Percentiles rank a stretch among this genome's conserved stretches.
Evolutionary conservation across 2,888 invertebrate species (phyloP).

Genomic region (Lochmaea capreae): DNA sequence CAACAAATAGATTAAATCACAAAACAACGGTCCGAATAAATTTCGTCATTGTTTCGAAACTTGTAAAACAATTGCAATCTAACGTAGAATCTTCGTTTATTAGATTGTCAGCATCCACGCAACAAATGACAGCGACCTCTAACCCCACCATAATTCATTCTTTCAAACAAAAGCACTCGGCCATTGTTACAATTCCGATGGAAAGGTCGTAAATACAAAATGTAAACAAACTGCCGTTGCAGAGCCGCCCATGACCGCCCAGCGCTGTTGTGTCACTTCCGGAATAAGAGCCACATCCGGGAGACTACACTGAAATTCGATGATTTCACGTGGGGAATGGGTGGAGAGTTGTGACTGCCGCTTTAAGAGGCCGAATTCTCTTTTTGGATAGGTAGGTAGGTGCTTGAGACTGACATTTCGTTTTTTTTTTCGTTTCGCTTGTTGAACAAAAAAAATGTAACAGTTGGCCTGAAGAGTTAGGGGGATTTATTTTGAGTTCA

Average conservation of each 20-base stretch:
- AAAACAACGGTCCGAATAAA: not conserved
- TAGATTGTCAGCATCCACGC: conserved; percentile 16
- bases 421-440: conserved; percentile 20
- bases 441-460: not conserved
- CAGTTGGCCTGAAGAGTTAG: not conserved
- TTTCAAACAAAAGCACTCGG: conserved; percentile 29
- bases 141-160: conserved; percentile 36
- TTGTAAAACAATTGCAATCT: conserved; percentile 10
- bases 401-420: conserved; percentile 18
- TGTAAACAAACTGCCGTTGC: conserved; percentile 40
- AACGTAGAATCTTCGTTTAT: conserved; percentile 20
- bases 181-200: conserved; percentile 38
- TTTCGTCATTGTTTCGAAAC: conserved; percentile 3
- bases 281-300: conserved; percentile 41
- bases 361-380: conserved; percentile 7
- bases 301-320: conserved; percentile 30
- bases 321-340: conserved; percentile 37
- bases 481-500: not conserved
- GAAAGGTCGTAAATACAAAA: conserved; percentile 35
- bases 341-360: conserved; percentile 39
- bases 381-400: conserved; percentile 14
- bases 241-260: conserved; percentile 43
- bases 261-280: conserved; percentile 41
- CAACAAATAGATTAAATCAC: not conserved
- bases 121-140: conserved; percentile 35